Conservation (phyloP, 1,140 invertebrate species). For the Drosophila ambigua region DNA sequence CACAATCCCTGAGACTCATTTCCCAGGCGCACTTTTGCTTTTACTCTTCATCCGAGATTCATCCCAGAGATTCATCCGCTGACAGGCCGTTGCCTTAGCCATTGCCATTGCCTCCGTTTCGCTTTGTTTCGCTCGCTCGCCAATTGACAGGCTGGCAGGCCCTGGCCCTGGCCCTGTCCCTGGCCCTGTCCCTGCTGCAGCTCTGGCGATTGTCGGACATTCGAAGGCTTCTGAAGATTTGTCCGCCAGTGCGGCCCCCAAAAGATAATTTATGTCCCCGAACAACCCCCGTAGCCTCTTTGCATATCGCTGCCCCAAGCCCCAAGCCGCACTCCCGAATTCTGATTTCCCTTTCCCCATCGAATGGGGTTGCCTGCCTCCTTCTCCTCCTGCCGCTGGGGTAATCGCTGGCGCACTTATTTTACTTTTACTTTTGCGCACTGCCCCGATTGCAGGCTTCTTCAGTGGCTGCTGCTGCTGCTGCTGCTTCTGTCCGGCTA, state of each 20-base stretch:
- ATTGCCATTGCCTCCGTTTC: constrained; percentile 1
- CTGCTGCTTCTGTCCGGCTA: constrained; percentile 47
- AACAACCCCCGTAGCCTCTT: constrained; percentile 29
- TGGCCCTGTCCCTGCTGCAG: not conserved
- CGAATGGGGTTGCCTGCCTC: not conserved
- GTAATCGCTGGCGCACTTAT: constrained; percentile 52
- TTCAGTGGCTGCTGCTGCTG: constrained; percentile 37
- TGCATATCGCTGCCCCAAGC: constrained; percentile 30
- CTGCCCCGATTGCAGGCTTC: constrained; percentile 33
- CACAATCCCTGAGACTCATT: constrained; percentile 26
- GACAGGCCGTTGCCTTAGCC: constrained; percentile 27
- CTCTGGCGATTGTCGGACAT: constrained; percentile 13
- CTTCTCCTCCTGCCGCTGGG: not conserved
- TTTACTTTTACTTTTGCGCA: constrained; percentile 76
- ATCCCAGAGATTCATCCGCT: constrained; percentile 43
- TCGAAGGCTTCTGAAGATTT: constrained; percentile 62
- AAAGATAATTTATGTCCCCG: constrained; percentile 78
- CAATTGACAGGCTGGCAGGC: constrained; percentile 50
- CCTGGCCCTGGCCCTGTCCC: not conserved
- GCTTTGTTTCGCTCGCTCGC: constrained; percentile 24
- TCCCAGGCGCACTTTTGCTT: constrained; percentile 52
- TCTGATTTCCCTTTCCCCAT: constrained; percentile 5
- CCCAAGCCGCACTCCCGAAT: not conserved
- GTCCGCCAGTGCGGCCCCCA: constrained; percentile 57
- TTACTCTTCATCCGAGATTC: constrained; percentile 27